Evolutionary conservation across 2,113 vertebrate genomes (phyloP), one percentile per base, ranked within the genome.

Genomic region (Chamaea fasciata): DNA sequence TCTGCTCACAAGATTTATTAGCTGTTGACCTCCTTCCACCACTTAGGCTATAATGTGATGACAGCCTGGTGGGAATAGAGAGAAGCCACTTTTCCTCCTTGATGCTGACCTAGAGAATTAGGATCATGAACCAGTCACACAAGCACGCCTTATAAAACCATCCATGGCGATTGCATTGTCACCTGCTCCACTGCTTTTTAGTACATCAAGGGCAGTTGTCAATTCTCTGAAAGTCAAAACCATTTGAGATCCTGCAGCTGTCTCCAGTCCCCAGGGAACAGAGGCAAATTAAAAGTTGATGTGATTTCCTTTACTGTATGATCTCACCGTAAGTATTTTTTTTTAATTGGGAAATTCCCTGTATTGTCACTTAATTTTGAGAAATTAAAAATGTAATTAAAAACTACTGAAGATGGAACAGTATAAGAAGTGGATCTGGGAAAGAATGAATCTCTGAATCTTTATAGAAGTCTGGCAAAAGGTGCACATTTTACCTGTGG

Each of bases 1-100:
- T 70, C 71, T 94, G 77, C 81, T 95, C 83, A 60, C 21, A 77
- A 77, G 83, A 96, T 96, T 96, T 95, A 94, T 97, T 94, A 93
- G 82, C 83, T 87, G 60, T 77, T 94, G 78, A 93, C 80, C 79
- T 92, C 53, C 41, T 85, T 84, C 69, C 52, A 69, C 90, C 62
- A 83, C 50, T 92, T 93, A 71, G 42, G 63, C 77, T 92, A 55
- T 94, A 95, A 94, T 1, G 7, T 75, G 84, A 94, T 94, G 96
- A 92, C 90, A 94, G 91, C 42, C 75, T 69, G 53, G 41, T 0
- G 0, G 80, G 2, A 2, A 57, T 78, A 56, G 37, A 90, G 21
- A 90, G 56, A 96, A 94, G 79, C 41, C 80, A 73, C 63, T 93
- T 81, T 90, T 90, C 86, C 50, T 91, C 75, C 82, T 85, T 90